A percentile compares a stretch with the other conserved stretches of the same genome.
These are phyloP conservation scores for Amblyjoppa fuscipennis DNA, from an alignment of 2,888 invertebrate genomes.

Conservation along the genomic window DNA sequence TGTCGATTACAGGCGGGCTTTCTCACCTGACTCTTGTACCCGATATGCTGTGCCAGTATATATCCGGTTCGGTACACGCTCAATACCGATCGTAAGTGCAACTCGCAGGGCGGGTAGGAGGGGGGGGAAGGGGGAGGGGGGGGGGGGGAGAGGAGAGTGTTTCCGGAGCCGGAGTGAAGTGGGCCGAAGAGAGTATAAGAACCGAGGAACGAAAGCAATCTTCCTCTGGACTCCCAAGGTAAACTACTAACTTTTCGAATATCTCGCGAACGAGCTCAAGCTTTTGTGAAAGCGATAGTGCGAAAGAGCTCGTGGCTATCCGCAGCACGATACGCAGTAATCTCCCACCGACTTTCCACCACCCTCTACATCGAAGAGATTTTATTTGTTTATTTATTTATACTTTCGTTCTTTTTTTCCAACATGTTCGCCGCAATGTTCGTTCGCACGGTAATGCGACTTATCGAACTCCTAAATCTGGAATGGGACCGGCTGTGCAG, in stretches of 20 bases:
- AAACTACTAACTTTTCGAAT: constrained; percentile 75
- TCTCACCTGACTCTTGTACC: constrained; percentile 20
- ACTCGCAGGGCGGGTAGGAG: background rate
- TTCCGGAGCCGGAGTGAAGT: background rate
- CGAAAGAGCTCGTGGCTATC: constrained; percentile 25
- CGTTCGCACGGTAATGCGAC: too few relatives aligned
- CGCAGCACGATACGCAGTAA: constrained; percentile 27
- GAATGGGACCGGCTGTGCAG: too few relatives aligned
- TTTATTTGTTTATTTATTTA: background rate
- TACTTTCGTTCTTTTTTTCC: too few relatives aligned
- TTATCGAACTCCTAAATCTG: too few relatives aligned
- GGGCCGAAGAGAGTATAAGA: constrained; percentile 18
- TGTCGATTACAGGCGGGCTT: constrained; percentile 15
- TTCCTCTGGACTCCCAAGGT: constrained; percentile 65
- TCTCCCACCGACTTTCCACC: constrained; percentile 1
- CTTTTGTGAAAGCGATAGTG: constrained; percentile 38
- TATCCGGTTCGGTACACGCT: constrained; percentile 27
- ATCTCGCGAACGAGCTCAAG: constrained; percentile 62
- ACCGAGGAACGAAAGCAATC: constrained; percentile 74
- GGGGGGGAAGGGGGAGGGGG: background rate
- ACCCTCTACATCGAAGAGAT: background rate
- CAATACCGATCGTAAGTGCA: constrained; percentile 44
- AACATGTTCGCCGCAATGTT: too few relatives aligned
- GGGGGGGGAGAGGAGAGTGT: background rate
- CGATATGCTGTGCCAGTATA: constrained; percentile 14